Percentiles rank a stretch among this genome's conserved stretches.
Evolutionary conservation across 1,140 invertebrate species (phyloP).

Genomic region (Zaprionus tsacasi): DNA sequence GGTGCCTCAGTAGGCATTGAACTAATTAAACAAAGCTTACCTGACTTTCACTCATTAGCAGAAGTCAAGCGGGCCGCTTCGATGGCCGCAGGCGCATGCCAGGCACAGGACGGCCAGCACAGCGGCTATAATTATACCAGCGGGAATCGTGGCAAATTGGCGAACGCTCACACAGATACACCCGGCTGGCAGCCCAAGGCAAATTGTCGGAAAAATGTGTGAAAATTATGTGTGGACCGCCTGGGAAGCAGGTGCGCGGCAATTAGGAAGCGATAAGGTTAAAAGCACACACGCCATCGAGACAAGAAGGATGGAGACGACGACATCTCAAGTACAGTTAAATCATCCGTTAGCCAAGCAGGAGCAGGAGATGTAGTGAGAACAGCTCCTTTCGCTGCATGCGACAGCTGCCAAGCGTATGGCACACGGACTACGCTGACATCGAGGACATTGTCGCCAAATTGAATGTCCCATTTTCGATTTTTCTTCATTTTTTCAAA

Average conservation of each 20-base stretch:
- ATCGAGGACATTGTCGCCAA: slow-evolving; percentile 58
- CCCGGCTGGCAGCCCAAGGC: slow-evolving; percentile 20
- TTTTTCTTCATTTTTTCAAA: slow-evolving; percentile 22
- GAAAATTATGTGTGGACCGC: slow-evolving; percentile 43
- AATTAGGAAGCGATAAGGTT: slow-evolving; percentile 78
- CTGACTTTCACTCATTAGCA: slow-evolving; percentile 57
- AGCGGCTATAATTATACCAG: slow-evolving; percentile 74
- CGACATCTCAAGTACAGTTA: slow-evolving; percentile 60
- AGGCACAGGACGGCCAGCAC: slow-evolving; percentile 37
- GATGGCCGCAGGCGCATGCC: slow-evolving; percentile 55
- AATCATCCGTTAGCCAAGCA: slow-evolving; percentile 26
- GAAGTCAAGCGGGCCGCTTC: slow-evolving; percentile 40
- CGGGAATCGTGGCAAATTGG: slow-evolving; percentile 69
- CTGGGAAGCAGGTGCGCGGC: slow-evolving; percentile 29
- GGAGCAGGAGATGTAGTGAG: not conserved
- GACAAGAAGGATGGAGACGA: slow-evolving; percentile 18
- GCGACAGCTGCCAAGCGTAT: slow-evolving; percentile 66
- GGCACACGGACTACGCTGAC: slow-evolving; percentile 22
- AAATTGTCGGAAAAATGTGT: slow-evolving; percentile 39
- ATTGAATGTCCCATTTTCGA: slow-evolving; percentile 66
- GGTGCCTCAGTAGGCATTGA: slow-evolving; percentile 43
- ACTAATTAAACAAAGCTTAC: slow-evolving; percentile 72
- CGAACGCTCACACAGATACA: slow-evolving; percentile 23
- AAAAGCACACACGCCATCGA: slow-evolving; percentile 49
- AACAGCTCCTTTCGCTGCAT: slow-evolving; percentile 49